Base-by-base conservation (phyloP, 2,888 invertebrate genomes). In the Leucania comma region DNA sequence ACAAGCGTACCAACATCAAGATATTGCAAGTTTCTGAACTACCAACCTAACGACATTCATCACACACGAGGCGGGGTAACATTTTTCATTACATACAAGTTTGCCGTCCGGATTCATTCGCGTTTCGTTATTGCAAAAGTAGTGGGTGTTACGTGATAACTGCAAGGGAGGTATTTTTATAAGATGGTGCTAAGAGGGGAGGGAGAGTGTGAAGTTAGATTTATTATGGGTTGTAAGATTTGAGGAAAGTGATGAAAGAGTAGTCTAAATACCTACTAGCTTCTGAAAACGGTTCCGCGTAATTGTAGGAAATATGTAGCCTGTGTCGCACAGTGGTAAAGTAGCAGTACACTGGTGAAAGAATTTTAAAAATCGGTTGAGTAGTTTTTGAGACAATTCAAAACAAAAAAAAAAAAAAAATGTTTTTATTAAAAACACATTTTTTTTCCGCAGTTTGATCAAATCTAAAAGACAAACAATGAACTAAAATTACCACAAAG, bases 51-150 rank as follows among this genome's bases (percentile, higher is more conserved):
- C 80, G 75, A 63, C 67, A 72, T 83, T 53, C 67, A 80, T 81
- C 80, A 68, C 68, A 67, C 53, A 69, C 42, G 17, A 59, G 66
- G 63, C 72, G 71, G 53, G 51, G 57, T 59, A 92, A 91, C 91
- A 92, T 92, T 92, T 92, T 91, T 92, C 92, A 91, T 91, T 90
- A 91, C 87, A 75, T 85, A 82, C 82, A 86, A 90, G 88, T 91
- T 90, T 82, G 69, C 72, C 74, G 72, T 82, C 80, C 87, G 85
- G 88, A 87, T 87, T 78, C 81, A 81, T 80, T 73, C 78, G 80
- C 76, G 85, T 62, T 70, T 60, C 81, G 87, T 89, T 91, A 90
- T 91, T 90, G 88, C 87, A 76, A 87, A 90, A 88, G 82, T 87
- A 82, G 80, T 81, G 78, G 79, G 79, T 79, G 79, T 83, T 86